Evolutionary conservation across 2,888 invertebrate species (phyloP).

Genomic region (Sturmia bella): DNA sequence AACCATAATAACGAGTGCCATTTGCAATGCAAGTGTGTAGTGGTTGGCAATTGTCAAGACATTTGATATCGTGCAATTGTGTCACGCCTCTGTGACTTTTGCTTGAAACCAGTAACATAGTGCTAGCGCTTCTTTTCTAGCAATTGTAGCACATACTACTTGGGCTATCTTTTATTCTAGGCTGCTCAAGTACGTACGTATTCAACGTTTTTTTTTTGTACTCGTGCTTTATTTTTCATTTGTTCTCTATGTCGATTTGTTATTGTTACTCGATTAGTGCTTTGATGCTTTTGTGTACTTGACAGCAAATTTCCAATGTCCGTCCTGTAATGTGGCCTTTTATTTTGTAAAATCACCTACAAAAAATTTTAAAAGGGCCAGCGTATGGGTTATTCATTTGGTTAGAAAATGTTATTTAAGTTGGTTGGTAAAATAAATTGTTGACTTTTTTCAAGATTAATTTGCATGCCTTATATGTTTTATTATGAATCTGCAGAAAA

Average conservation of each 20-base stretch:
- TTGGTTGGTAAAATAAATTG: slow-evolving; percentile 29
- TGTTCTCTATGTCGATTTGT: slow-evolving; percentile 18
- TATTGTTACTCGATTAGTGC: slow-evolving; percentile 20
- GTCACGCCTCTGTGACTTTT: slow-evolving; percentile 70
- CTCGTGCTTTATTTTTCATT: neutral
- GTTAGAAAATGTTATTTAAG: slow-evolving; percentile 29
- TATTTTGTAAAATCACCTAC: slow-evolving; percentile 64
- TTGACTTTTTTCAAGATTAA: slow-evolving; percentile 40
- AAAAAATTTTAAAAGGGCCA: slow-evolving; percentile 43
- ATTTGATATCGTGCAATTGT: slow-evolving; percentile 72
- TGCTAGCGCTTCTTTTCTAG: slow-evolving; percentile 13
- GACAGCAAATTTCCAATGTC: slow-evolving; percentile 59
- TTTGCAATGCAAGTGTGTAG: neutral
- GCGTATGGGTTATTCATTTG: neutral
- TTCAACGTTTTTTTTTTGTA: slow-evolving; percentile 31
- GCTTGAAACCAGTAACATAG: slow-evolving; percentile 38
- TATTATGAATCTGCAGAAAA: no score
- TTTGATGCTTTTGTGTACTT: slow-evolving; percentile 56
- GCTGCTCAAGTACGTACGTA: slow-evolving; percentile 7
- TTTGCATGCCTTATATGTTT: neutral
- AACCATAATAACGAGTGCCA: neutral
- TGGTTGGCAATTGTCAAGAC: slow-evolving; percentile 45
- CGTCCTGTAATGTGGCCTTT: slow-evolving; percentile 63
- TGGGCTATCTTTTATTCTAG: slow-evolving; percentile 4
- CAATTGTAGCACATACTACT: slow-evolving; percentile 19